A percentile compares a stretch with the other conserved stretches of the same genome.
Evolutionary conservation across 2,113 vertebrate species (phyloP).

Genomic region (Nothoprocta perdicaria): DNA sequence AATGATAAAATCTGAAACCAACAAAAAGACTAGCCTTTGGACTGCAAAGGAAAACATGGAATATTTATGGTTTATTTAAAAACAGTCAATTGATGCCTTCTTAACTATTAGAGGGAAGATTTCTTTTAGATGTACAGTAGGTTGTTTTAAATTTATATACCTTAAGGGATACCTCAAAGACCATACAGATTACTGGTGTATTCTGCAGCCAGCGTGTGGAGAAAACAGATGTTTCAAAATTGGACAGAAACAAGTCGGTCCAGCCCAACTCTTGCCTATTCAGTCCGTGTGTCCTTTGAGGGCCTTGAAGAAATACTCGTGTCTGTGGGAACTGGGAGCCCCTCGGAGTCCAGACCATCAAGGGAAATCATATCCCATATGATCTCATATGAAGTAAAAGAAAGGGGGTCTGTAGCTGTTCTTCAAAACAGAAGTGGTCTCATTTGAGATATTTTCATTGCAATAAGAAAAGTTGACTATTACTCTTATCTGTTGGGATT

Average conservation of each 20-base stretch:
- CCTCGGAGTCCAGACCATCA: not conserved
- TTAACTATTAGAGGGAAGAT: slow-evolving; percentile 72
- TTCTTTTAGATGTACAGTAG: slow-evolving; percentile 69
- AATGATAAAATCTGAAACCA: slow-evolving; percentile 46
- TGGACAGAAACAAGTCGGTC: not conserved
- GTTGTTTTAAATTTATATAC: slow-evolving; percentile 73
- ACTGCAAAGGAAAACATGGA: slow-evolving; percentile 68
- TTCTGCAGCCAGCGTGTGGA: slow-evolving; percentile 28
- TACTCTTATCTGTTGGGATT: not conserved
- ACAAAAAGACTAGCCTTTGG: slow-evolving; percentile 51
- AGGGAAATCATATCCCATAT: not conserved
- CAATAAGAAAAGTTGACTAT: not conserved
- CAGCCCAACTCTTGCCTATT: slow-evolving; percentile 8
- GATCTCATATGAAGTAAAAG: not conserved
- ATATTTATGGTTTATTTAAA: slow-evolving; percentile 81
- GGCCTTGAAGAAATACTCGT: not conserved
- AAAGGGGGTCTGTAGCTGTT: not conserved
- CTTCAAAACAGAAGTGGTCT: not conserved
- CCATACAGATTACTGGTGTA: slow-evolving; percentile 41
- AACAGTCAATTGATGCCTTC: slow-evolving; percentile 59
- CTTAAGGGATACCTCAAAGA: slow-evolving; percentile 51
- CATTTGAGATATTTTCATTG: not conserved
- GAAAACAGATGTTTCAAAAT: not conserved
- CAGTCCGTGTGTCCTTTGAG: not conserved
- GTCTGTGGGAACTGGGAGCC: not conserved